Evolutionary conservation across 2,113 vertebrate species (phyloP).

Genomic region (Nothocercus julius): DNA sequence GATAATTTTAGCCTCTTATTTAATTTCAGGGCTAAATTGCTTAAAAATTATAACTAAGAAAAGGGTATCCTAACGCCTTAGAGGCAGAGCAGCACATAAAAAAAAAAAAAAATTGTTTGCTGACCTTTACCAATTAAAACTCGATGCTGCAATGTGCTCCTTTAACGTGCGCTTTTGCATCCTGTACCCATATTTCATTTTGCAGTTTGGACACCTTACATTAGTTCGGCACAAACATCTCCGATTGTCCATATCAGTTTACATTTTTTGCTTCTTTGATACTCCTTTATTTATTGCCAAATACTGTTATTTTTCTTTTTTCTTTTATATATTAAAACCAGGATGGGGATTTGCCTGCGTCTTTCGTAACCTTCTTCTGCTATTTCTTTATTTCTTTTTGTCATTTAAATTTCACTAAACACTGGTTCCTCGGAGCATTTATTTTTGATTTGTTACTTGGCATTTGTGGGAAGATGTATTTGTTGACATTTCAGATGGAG

Average conservation of each 20-base stretch:
- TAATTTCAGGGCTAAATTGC: background rate
- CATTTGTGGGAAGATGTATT: slow-evolving; percentile 15
- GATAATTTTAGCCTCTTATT: background rate
- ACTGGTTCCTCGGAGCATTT: background rate
- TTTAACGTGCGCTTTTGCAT: background rate
- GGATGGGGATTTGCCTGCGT: background rate
- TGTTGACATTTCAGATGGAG: slow-evolving; percentile 31
- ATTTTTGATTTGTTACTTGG: background rate
- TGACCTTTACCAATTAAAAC: background rate
- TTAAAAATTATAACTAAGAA: background rate
- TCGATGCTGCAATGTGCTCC: background rate
- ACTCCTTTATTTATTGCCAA: background rate
- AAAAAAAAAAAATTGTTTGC: background rate
- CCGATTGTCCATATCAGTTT: background rate
- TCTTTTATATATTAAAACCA: background rate
- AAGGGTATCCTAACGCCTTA: background rate
- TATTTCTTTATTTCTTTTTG: background rate
- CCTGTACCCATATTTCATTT: background rate
- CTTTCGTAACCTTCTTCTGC: background rate
- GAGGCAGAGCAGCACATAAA: background rate
- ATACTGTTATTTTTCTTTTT: background rate
- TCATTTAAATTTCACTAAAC: slow-evolving; percentile 17
- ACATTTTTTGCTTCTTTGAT: background rate
- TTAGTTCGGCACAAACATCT: background rate
- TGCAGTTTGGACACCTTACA: background rate